Evolutionary conservation across 2,888 invertebrate genomes (phyloP).

Genomic region (Biston betularia): DNA sequence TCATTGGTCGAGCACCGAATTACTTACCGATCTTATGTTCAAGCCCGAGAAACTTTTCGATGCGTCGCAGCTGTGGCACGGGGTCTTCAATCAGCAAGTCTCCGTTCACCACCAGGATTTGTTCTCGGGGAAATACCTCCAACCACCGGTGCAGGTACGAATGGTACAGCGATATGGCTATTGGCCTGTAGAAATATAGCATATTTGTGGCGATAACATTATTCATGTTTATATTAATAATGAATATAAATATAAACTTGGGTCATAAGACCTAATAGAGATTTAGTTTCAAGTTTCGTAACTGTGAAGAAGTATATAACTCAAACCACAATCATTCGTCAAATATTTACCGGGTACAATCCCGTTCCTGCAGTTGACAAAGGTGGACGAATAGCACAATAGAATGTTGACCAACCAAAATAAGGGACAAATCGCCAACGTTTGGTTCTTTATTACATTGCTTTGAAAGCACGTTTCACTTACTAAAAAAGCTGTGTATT

Average conservation of each 20-base stretch:
- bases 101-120: slow-evolving; percentile 97
- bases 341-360: slow-evolving; percentile 31
- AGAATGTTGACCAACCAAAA: slow-evolving; percentile 30
- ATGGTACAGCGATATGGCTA: slow-evolving; percentile 96
- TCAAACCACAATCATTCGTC: slow-evolving; percentile 14
- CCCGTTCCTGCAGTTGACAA: slow-evolving; percentile 15
- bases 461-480: background rate
- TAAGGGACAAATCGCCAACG: slow-evolving; percentile 18
- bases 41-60: slow-evolving; percentile 94
- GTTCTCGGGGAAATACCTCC: slow-evolving; percentile 95
- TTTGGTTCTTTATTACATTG: slow-evolving; percentile 5
- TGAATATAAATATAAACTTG: background rate
- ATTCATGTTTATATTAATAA: too few relatives aligned
- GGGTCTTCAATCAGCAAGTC: slow-evolving; percentile 96
- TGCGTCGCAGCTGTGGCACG: slow-evolving; percentile 93
- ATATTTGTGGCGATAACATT: background rate
- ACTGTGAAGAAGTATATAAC: slow-evolving; percentile 4
- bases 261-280: background rate
- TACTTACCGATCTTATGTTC: slow-evolving; percentile 82
- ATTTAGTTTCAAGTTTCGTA: background rate
- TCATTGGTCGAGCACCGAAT: too few relatives aligned
- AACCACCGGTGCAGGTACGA: slow-evolving; percentile 97
- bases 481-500: background rate
- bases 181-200: slow-evolving; percentile 82
- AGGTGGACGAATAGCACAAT: slow-evolving; percentile 23